Base-by-base conservation (phyloP, 2,888 invertebrate species). In the Cataglyphis cursor region DNA sequence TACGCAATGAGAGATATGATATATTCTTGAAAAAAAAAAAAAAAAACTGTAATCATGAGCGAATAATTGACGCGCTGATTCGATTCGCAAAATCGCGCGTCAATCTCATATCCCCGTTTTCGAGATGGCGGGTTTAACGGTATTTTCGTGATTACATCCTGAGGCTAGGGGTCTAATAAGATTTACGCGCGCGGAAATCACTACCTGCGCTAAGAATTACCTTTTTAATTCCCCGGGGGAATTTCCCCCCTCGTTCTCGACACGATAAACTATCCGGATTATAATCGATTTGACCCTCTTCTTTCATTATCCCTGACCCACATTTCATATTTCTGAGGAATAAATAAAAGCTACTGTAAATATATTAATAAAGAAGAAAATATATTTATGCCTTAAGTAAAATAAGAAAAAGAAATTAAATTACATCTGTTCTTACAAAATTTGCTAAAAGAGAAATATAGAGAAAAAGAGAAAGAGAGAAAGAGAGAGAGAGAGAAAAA, bases 141-240 rank as follows among this genome's bases (percentile, higher is more conserved):
- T 81, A 87, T 70, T 76, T 66, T 74, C 83, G 10, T 74, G 83
- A 87, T 85, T 85, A 70, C 62, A 87, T 83, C 66, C 81, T 57
- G 75, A 2, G 44, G 68, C 18, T 62, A 73, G 62, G 73, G 68
- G 73, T 57, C 57, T 78, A 78, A 83, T 87, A 74, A 78, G 83
- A 83, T 78, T 85, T 54, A 65, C 61, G 59, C 41, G 57, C 62
- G 44, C 76, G 62, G 68, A 85, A 81, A 83, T 81, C 44, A 51
- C 48, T 61, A 51, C 74, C 48, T 61, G 81, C 61, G 61, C 48
- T 21, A 18, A 35, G 44, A 70, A 66, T n/a, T 65, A 65, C 54
- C 70, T 38, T 64, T 83, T 76, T 78, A 83, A 83, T 78, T 78
- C 48, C 10, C 10, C 31, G 6, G 31, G 31, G 6, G 31, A 31